Conservation (phyloP, 2,888 invertebrate species). For the Apamea monoglypha region DNA sequence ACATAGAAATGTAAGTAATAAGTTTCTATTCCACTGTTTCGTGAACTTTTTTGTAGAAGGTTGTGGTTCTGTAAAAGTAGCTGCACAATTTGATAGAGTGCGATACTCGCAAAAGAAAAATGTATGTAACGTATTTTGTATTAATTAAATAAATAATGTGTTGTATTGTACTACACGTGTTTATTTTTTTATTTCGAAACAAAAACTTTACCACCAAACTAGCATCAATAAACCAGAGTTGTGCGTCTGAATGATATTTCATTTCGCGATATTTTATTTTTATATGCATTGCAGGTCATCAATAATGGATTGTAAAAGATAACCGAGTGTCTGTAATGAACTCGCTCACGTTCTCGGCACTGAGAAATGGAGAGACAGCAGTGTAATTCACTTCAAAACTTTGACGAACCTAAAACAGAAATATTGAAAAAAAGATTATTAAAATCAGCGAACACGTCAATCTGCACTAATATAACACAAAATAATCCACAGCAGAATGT, state of each 20-base stretch:
- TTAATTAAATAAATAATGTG: conserved; percentile 48
- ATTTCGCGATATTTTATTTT: conserved; percentile 85
- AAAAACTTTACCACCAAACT: conserved; percentile 67
- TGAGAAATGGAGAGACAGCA: conserved; percentile 89
- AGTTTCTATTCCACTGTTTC: conserved; percentile 80
- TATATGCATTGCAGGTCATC: conserved; percentile 85
- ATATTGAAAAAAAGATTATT: conserved; percentile 89
- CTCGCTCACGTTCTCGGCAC: conserved; percentile 78
- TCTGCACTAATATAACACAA: conserved; percentile 78
- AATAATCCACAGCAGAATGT: conserved; percentile 85
- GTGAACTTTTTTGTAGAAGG: conserved; percentile 88
- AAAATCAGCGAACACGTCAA: conserved; percentile 81
- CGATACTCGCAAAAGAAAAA: conserved; percentile 85
- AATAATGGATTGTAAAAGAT: conserved; percentile 83
- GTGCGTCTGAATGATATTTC: conserved; percentile 77
- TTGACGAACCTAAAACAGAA: conserved; percentile 88
- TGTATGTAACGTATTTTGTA: conserved; percentile 72
- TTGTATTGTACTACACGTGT: conserved; percentile 52
- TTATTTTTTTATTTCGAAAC: conserved; percentile 50
- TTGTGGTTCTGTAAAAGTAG: conserved; percentile 89
- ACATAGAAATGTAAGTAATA: conserved; percentile 79
- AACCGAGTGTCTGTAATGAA: conserved; percentile 84
- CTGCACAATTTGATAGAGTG: conserved; percentile 86
- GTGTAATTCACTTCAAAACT: conserved; percentile 89
- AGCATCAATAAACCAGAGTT: conserved; percentile 66